Evolutionary conservation across 2,888 invertebrate species (phyloP), one percentile per base, ranked within the genome.

Genomic region (Athalia cordata): DNA sequence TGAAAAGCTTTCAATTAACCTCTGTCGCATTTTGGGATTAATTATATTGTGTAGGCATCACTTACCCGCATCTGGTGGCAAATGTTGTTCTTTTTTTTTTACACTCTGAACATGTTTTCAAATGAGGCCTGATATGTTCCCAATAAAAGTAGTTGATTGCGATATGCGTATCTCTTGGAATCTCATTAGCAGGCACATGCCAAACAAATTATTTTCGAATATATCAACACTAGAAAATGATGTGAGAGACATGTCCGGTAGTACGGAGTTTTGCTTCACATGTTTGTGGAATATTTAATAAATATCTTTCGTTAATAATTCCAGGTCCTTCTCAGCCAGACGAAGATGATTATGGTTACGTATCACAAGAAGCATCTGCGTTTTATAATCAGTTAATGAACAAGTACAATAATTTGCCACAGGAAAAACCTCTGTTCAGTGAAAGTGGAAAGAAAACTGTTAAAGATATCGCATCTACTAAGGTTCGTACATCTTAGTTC

Each of bases 321-420:
- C 59, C 80, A 91, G 92, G 96, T 0, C 94, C 94, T 0, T 93
- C 94, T 1, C 96, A 96, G 85, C 95, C 96, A 0, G 97, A 97
- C 85, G 96, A 96, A 87, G 97, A 97, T 91, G 97, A 97, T 87
- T 97, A 97, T 87, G 97, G 97, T 0, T 97, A 96, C 87, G 96
- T 95, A 59, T 97, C 97, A 0, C 95, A 95, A 84, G 95, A 95
- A 88, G 95, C 96, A 1, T 94, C 95, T 64, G 95, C 95, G 49
- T 93, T 95, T 84, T 97, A 97, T 88, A 93, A 94, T 82, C 96
- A 96, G 89, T 94, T 97, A 92, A 95, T 97, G 93, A 95, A 95
- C 83, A 96, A 96, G 87, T 96, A 96, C 83, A 94, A 92, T 84
- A 93, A 93, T 87, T 91, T 94, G 86, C 94, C 95, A 11, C 94